phyloP scores from a whole-genome alignment of 2,113 vertebrate species.

The Strix uralensis region DNA sequence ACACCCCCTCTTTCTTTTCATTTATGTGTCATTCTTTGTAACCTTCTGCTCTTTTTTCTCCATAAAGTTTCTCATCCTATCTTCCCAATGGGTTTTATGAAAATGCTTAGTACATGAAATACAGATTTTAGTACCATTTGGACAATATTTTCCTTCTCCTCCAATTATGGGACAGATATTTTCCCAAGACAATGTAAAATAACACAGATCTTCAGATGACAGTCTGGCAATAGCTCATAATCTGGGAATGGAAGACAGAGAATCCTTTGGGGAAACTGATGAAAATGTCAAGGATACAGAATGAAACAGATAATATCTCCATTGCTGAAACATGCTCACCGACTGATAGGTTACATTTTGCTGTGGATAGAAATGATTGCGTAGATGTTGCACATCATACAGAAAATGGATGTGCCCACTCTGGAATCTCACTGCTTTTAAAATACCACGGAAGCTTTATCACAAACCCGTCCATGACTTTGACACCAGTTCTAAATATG shows the following conservation, averaged over 20 bases:
- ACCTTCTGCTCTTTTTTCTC: neutral
- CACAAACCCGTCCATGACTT: neutral
- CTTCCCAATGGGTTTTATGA: neutral
- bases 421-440: neutral
- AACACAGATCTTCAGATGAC: neutral
- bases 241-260: neutral
- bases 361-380: neutral
- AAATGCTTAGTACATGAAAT: neutral
- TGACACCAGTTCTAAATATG: neutral
- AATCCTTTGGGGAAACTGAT: neutral
- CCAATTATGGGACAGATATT: neutral
- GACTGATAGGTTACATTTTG: neutral
- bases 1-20: neutral
- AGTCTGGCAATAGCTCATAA: neutral
- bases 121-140: neutral
- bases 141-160: neutral
- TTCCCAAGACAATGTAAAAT: neutral
- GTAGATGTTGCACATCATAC: neutral
- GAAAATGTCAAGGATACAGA: slow-evolving; percentile 24
- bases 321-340: neutral
- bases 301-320: neutral
- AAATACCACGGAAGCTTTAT: neutral
- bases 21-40: neutral
- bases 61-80: neutral
- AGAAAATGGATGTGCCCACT: neutral